A percentile compares a stretch with the other conserved stretches of the same genome.
phyloP scores from a whole-genome alignment of 1,140 invertebrate species.

The Dufourea novaeangliae region DNA sequence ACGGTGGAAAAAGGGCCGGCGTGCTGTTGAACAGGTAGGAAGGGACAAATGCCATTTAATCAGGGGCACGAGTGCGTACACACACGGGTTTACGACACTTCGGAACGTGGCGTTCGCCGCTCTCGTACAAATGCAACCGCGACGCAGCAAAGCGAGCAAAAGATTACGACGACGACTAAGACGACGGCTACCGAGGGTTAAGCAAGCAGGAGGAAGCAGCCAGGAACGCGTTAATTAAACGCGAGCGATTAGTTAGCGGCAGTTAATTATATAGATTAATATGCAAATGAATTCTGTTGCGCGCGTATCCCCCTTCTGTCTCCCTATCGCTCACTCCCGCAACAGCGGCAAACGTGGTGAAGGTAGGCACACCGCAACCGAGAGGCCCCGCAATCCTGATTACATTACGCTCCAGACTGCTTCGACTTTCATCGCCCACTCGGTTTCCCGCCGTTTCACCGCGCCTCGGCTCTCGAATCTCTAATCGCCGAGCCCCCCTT shows the following conservation, averaged over 20 bases:
- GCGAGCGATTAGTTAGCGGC: constrained; percentile 66
- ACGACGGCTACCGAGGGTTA: background rate
- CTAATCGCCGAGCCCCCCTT: constrained; percentile 36
- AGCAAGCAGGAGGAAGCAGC: background rate
- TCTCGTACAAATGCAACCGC: constrained; percentile 41
- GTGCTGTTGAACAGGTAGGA: background rate
- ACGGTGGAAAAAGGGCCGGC: constrained; percentile 12
- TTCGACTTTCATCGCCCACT: constrained; percentile 22
- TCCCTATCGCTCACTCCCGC: constrained; percentile 7
- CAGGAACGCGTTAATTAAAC: constrained; percentile 63
- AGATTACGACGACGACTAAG: constrained; percentile 10
- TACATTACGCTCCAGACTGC: constrained; percentile 29
- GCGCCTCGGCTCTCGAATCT: constrained; percentile 45
- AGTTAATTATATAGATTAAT: constrained; percentile 73
- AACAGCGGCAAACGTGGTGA: background rate
- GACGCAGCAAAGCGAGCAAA: constrained; percentile 1
- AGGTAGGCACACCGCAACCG: constrained; percentile 34
- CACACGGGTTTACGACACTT: constrained; percentile 48
- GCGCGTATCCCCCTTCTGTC: background rate
- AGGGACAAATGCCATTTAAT: constrained; percentile 32
- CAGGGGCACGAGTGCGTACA: background rate
- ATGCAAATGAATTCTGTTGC: constrained; percentile 60
- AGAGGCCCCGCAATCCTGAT: constrained; percentile 11
- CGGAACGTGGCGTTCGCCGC: constrained; percentile 31
- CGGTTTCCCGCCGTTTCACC: constrained; percentile 30